A percentile compares a stretch with the other conserved stretches of the same genome.
Evolutionary conservation across 2,113 vertebrate genomes (phyloP).

Genomic region (Tupaia chinensis): DNA sequence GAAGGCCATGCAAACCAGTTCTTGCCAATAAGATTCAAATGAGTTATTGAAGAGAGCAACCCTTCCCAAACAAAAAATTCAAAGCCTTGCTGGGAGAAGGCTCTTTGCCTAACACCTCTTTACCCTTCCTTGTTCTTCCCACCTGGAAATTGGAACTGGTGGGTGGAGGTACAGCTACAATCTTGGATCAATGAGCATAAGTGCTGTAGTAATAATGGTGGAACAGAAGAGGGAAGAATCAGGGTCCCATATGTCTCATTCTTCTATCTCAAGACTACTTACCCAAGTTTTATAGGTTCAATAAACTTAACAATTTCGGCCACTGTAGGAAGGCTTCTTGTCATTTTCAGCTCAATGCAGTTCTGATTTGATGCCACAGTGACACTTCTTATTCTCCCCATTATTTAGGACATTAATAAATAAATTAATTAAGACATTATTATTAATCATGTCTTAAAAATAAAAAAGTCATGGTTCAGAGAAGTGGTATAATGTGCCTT

Average conservation of each 20-base stretch:
- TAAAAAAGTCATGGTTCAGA: neutral
- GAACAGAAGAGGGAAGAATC: neutral
- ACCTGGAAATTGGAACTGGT: neutral
- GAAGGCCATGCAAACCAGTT: neutral
- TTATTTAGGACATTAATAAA: neutral
- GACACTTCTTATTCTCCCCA: neutral
- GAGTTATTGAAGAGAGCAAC: neutral
- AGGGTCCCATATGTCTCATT: neutral
- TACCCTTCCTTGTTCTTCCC: neutral
- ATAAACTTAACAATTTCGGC: neutral
- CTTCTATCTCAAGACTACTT: neutral
- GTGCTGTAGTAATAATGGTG: too few species aligned
- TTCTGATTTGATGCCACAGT: accelerated
- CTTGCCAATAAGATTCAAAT: neutral
- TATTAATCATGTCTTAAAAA: neutral
- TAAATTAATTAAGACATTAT: too few species aligned
- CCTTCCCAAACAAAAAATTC: neutral
- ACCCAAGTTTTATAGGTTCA: neutral
- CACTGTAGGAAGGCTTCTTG: neutral
- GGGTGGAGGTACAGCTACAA: neutral
- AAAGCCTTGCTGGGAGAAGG: neutral
- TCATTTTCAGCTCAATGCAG: neutral
- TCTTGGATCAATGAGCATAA: neutral
- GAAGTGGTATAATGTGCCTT: neutral
- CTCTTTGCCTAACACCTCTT: neutral